Evolutionary conservation across 2,113 vertebrate genomes (phyloP), one percentile per base, ranked within the genome.

Genomic region (Heteronetta atricapilla): DNA sequence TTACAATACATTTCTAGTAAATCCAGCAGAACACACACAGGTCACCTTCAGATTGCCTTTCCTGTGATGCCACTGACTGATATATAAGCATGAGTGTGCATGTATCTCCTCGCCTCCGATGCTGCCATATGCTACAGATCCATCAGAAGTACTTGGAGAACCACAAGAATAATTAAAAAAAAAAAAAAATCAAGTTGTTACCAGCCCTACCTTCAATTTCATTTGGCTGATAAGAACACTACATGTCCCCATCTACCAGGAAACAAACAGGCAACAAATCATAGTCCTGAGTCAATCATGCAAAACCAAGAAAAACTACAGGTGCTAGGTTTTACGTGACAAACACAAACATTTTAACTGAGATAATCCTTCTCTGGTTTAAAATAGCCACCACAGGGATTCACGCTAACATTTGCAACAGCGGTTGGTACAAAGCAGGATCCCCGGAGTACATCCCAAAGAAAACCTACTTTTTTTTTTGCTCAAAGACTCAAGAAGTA

Each of bases 71-170:
- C 48, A 29, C 52, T 25, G 44, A 34, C 3, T 29, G 38, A 72
- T 8, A 29, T 1, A 2, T 7, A 58, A 23, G 21, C 29, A 74
- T 29, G 23, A 58, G 4, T 3, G 70, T 4, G 4, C 2, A 4
- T 1, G 0, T 6, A 42, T 34, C n/a, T 86, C 56, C 28, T n/a
- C 77, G 56, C 26, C 31, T 84, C 13, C 56, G 29, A 40, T 6
- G 38, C 29, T 67, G 33, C 50, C 48, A 60, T 1, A 0, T 36
- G 29, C 55, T 58, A 53, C n/a, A 64, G 36, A 67, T 26, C 75
- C 5, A 4, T 46, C 9, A 64, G 12, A 74, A 73, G 63, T 10
- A 77, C 52, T 7, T 20, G 26, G 40, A 79, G 29, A 92, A 52
- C 8, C 44, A 58, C 1, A 11, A 11, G 12, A 60, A 84, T 17